These are phyloP conservation scores for Punctoribates punctum DNA, from an alignment of 2,888 invertebrate species.

Conservation along the genomic window DNA sequence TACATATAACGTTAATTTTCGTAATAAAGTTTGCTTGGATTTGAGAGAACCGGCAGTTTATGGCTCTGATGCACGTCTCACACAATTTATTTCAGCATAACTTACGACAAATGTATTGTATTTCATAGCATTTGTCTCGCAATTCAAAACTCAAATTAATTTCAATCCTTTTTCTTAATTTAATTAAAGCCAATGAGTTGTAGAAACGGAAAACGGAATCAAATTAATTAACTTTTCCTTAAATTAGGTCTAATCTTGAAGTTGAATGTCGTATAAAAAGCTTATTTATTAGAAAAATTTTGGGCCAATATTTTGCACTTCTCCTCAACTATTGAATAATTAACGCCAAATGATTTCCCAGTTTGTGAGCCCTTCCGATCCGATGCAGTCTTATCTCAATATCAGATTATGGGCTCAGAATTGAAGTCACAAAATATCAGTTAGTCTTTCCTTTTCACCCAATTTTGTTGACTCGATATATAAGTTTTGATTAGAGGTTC, in stretches of 20 bases:
- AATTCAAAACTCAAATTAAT: neutral
- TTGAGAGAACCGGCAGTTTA: neutral
- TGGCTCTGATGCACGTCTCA: conserved; percentile 23
- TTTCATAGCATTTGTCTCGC: neutral
- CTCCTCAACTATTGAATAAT: no score
- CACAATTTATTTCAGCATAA: conserved; percentile 12
- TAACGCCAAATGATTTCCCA: no score
- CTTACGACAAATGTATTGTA: neutral
- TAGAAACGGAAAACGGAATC: neutral
- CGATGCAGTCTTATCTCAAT: no score
- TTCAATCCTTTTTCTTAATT: neutral
- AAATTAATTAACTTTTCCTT: neutral
- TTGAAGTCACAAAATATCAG: no score
- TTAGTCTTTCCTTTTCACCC: no score
- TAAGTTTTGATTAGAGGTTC: neutral
- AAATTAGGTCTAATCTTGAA: neutral
- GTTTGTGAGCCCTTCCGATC: no score
- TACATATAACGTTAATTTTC: neutral
- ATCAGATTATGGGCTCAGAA: no score
- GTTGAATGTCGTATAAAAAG: no score
- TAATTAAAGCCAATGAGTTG: no score
- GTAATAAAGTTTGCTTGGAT: neutral
- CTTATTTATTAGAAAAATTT: no score
- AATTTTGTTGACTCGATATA: no score
- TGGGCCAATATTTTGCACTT: no score